Base-by-base conservation (phyloP, 2,888 invertebrate genomes). In the Hirudinaria manillensis region DNA sequence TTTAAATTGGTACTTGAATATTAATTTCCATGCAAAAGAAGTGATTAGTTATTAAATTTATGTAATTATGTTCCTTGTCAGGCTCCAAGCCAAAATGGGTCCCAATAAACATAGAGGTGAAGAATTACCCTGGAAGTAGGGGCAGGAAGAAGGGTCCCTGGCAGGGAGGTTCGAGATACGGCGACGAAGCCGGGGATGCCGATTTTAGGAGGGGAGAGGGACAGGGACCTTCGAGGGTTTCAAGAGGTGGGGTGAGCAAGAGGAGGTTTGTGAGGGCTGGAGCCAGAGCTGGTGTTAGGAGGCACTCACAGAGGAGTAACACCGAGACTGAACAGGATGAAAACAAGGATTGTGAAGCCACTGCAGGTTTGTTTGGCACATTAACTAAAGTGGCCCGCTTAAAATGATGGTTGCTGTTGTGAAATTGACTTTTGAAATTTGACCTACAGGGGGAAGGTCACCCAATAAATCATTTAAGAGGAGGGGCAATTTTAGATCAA, bases 31-130 rank as follows among this genome's bases (percentile, higher is more conserved):
- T 45, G 13, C 1, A 45, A 45, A 45, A 45, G n/a, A n/a, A n/a
- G n/a, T n/a, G n/a, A 45, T 2, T 45, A 2, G 13, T 4, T 45
- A 16, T 16, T 16, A 10, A 7, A 10, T 61, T 53, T 16, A 61
- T 4, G 19, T 61, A 61, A 56, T 24, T 56, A 24, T 24, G 24
- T 61, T 4, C 61, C 13, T 27, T 61, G 6, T 61, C 70, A 78
- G 84, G 81, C 45, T 77, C 79, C 19, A 83, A 83, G 82, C 93
- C 93, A 86, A 94, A 93, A 85, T 95, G 95, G 95, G 91, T 93
- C 76, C 94, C 94, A 0, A 87, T 95, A 77, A 93, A 93, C 81
- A 92, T 95, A 78, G 93, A 94, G 82, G 88, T 92, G 79, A 89
- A 90, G 76, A 76, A 79, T 70, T 53, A 81, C 71, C 36, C 29